phyloP scores from a whole-genome alignment of 2,888 invertebrate genomes.

The Drosophila mettleri region DNA sequence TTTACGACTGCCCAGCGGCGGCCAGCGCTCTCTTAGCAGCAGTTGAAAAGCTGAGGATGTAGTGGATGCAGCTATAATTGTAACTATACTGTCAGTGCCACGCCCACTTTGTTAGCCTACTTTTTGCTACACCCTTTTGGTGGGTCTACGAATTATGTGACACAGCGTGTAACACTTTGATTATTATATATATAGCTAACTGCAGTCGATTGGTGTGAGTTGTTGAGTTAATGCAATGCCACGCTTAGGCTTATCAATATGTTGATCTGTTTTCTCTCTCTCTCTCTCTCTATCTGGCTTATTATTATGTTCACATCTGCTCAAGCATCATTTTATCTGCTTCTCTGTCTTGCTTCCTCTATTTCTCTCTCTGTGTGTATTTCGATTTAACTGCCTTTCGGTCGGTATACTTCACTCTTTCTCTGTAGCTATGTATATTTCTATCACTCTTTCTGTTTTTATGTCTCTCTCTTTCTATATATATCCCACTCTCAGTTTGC shows the following conservation, averaged over 20 bases:
- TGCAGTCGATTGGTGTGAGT: background rate
- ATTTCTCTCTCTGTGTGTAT: no score
- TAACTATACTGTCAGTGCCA: conserved; percentile 26
- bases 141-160: background rate
- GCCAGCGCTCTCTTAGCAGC: conserved; percentile 18
- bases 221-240: background rate
- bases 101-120: background rate
- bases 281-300: background rate
- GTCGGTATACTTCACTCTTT: no score
- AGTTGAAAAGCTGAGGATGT: conserved; percentile 37
- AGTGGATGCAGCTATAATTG: conserved; percentile 29
- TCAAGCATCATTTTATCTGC: no score
- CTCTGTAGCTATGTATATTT: no score
- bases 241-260: background rate
- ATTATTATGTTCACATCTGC: no score
- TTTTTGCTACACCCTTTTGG: background rate
- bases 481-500: no score
- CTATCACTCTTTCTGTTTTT: background rate
- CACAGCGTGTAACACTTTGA: background rate
- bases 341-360: no score
- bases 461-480: background rate
- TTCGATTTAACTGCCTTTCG: no score
- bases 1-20: conserved; percentile 66
- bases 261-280: background rate
- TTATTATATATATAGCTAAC: background rate